A percentile compares a stretch with the other conserved stretches of the same genome.
Evolutionary conservation across 92 coral and sea anemone species (phyloP).

Genomic region (Zoanthus solanderi): DNA sequence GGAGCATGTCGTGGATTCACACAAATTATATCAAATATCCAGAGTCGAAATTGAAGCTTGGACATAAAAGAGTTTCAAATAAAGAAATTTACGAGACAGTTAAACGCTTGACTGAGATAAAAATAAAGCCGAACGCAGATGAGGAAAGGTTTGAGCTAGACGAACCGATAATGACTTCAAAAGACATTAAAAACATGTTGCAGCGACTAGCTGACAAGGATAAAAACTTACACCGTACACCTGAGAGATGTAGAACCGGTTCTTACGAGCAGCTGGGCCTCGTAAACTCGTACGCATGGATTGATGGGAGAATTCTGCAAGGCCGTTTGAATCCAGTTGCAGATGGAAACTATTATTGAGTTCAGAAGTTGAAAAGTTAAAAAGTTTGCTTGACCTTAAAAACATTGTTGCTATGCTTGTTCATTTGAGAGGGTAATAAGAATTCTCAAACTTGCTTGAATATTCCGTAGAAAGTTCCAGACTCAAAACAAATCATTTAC

Average conservation of each 20-base stretch:
- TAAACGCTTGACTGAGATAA: slow-evolving; percentile 62
- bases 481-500: not conserved
- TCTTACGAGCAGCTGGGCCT: slow-evolving; percentile 63
- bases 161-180: slow-evolving; percentile 37
- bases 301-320: slow-evolving; percentile 55
- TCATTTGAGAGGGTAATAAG: not conserved
- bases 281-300: slow-evolving; percentile 90
- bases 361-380: not conserved
- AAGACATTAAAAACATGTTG: slow-evolving; percentile 67
- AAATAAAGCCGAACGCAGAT: not conserved
- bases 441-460: not conserved
- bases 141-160: not conserved
- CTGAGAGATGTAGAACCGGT: slow-evolving; percentile 73
- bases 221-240: slow-evolving; percentile 62
- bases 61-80: slow-evolving; percentile 62
- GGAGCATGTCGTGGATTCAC: slow-evolving; percentile 73
- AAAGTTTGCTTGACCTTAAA: not conserved
- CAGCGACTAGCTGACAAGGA: slow-evolving; percentile 77
- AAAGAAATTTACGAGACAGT: slow-evolving; percentile 76
- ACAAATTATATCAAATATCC: slow-evolving; percentile 70
- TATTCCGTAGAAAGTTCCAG: not conserved
- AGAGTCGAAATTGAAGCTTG: slow-evolving; percentile 53
- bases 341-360: slow-evolving; percentile 78
- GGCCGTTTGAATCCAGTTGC: slow-evolving; percentile 48
- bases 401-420: not conserved